Percentiles rank a stretch among this genome's conserved stretches.
Conservation (phyloP, 2,888 invertebrate species). For the Melangyna quadrimaculata region DNA sequence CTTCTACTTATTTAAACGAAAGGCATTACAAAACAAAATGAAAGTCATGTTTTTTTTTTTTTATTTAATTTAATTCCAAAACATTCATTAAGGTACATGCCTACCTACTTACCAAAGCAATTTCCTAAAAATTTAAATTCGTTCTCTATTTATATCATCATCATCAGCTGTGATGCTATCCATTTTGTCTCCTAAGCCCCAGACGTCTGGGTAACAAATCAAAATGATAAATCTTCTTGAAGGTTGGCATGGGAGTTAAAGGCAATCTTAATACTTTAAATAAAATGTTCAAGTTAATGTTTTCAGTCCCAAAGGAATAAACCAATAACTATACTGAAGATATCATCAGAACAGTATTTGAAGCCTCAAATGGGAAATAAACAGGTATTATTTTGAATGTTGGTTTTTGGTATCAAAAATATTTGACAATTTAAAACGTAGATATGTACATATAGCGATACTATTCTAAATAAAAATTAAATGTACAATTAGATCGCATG, state of each 20-base stretch:
- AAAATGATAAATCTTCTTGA: constrained; percentile 38
- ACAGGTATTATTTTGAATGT: too few species aligned
- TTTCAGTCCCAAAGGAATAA: not conserved
- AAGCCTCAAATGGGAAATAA: too few species aligned
- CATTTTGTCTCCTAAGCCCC: constrained; percentile 36
- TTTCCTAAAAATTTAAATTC: not conserved
- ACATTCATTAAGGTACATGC: too few species aligned
- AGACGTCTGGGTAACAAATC: constrained; percentile 55
- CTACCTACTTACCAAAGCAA: not conserved
- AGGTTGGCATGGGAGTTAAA: constrained; percentile 1
- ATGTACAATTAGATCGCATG: too few species aligned
- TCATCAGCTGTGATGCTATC: constrained; percentile 13
- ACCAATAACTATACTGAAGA: not conserved
- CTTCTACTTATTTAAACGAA: too few species aligned
- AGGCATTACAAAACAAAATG: too few species aligned
- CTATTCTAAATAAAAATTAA: too few species aligned
- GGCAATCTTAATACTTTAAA: not conserved
- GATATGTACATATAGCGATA: too few species aligned
- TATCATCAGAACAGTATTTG: not conserved
- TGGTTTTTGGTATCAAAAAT: too few species aligned
- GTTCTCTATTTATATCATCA: not conserved
- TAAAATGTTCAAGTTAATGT: not conserved
- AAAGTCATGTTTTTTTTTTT: too few species aligned
- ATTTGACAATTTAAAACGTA: too few species aligned
- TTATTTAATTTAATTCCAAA: not conserved